Percentiles rank a stretch among this genome's conserved stretches.
Evolutionary conservation across 2,113 vertebrate genomes (phyloP).

Genomic region (Rousettus leschenaultii): DNA sequence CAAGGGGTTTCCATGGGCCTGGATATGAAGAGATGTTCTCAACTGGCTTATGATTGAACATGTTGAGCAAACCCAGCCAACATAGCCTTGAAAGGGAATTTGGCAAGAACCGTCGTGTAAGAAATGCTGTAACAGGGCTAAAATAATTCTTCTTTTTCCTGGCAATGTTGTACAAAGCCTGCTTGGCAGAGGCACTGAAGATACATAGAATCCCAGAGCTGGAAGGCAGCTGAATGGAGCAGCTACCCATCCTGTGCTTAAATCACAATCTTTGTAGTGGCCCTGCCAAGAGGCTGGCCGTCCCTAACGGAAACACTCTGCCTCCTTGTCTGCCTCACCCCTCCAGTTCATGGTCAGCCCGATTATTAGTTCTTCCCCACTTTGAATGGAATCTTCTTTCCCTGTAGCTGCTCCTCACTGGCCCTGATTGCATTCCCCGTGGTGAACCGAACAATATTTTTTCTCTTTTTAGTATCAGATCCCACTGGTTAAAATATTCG

Average conservation of each 20-base stretch:
- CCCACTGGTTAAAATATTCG: neutral
- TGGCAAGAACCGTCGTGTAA: neutral
- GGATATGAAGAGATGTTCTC: neutral
- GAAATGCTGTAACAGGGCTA: slow-evolving; percentile 13
- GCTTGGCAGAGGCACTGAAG: slow-evolving; percentile 1
- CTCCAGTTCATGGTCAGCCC: neutral
- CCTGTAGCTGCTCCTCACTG: neutral
- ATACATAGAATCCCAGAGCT: neutral
- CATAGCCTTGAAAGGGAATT: neutral
- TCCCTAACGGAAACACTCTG: neutral
- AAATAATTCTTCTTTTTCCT: slow-evolving; percentile 43
- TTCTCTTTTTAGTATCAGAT: neutral
- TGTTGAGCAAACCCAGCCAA: neutral
- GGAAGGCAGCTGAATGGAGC: neutral
- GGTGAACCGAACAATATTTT: neutral
- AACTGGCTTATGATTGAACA: neutral
- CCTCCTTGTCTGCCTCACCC: neutral
- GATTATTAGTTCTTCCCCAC: neutral
- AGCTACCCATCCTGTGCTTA: neutral
- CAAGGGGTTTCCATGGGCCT: neutral
- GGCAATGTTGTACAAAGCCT: slow-evolving; percentile 12
- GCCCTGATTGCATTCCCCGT: neutral
- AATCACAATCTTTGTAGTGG: neutral
- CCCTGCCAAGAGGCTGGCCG: neutral
- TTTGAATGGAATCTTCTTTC: neutral